A percentile compares a stretch with the other conserved stretches of the same genome.
phyloP scores from a whole-genome alignment of 2,113 vertebrate genomes.

The Felis chaus region DNA sequence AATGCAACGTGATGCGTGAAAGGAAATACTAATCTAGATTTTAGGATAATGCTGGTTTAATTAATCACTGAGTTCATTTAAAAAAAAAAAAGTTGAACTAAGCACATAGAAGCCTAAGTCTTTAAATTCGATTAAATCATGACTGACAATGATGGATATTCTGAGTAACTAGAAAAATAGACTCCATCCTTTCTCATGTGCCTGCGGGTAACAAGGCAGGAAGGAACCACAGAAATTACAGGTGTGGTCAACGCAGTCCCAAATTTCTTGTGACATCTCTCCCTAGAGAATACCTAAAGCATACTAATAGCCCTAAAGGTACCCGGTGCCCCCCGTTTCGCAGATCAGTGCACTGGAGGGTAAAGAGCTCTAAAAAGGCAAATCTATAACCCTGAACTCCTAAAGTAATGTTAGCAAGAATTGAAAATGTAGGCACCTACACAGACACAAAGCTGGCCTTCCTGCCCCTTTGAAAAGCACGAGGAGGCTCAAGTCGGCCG shows the following conservation, averaged over 20 bases:
- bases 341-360: not conserved
- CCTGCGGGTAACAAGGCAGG: not conserved
- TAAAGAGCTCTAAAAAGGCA: not conserved
- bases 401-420: not conserved
- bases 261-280: not conserved
- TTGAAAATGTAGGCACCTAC: not conserved
- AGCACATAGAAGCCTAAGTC: not conserved
- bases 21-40: not conserved
- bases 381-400: not conserved
- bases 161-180: not conserved
- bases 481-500: not conserved
- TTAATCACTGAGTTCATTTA: not conserved
- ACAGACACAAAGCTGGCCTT: not conserved
- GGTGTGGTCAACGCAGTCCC: not conserved
- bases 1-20: not conserved
- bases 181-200: not conserved
- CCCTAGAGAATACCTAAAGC: not conserved
- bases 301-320: not conserved
- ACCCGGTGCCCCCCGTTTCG: not conserved
- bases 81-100: not conserved
- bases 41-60: not conserved
- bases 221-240: not conserved
- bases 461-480: not conserved
- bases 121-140: not conserved
- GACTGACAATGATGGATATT: not conserved